Evolutionary conservation across 2,797 vertebrate species (phyloP), one percentile per base, ranked within the genome.

Genomic region (Acrocephalus scirpaceus): DNA sequence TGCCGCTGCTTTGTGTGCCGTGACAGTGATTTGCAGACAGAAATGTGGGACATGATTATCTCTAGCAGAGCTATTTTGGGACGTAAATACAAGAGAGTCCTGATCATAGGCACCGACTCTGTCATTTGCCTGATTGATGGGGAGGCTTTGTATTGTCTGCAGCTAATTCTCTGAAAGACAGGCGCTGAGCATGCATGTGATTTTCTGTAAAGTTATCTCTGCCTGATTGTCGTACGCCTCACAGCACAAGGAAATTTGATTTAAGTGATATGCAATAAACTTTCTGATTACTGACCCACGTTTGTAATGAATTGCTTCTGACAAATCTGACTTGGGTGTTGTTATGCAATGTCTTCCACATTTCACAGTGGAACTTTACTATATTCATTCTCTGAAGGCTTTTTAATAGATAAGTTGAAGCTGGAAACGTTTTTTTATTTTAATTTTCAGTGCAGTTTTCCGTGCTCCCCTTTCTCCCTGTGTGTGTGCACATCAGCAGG

Each of bases 41-140:
- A 72, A 75, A 88, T 30, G 69, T 32, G 56, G 83, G 77, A 38
- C 62, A 0, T 14, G 91, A 88, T 93, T 83, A 70, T 93, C 91
- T 75, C 78, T 40, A 81, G 92, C 82, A n/a, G 50, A 70, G 70
- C 93, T 96, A 53, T 93, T 97, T 88, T 62, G 51, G 87, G 91
- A 84, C 18, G 58, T 53, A 90, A 94, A 91, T 48, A 90, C 44
- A 21, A 79, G 58, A 54, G 86, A 62, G 36, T 10, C 60, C 74
- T n/a, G 82, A 34, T 88, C 69, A 7, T 26, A 30, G 58, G 27
- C 26, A 16, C 13, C 34, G 44, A 5, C 7, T 13, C 32, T 86
- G 86, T 56, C 83, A 27, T 60, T 86, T 54, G 42, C 48, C 77
- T 90, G 96, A 95, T 15, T 67, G 85, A 93, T 84, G 79, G 36